A percentile compares a stretch with the other conserved stretches of the same genome.
phyloP scores from a whole-genome alignment of 2,888 invertebrate species.

The Glaucopsyche alexis region DNA sequence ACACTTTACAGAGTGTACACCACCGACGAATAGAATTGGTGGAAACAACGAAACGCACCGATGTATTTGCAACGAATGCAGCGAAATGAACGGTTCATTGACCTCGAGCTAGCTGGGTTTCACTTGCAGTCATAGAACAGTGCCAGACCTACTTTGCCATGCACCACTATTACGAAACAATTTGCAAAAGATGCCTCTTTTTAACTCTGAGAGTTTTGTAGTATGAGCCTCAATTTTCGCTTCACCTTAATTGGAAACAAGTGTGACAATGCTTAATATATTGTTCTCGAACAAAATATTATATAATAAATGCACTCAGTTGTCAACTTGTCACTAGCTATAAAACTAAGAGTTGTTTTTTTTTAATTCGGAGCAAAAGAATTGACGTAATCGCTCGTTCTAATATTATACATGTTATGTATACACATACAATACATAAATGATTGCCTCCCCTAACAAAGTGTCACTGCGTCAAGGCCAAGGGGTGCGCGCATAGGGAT shows the following conservation, averaged over 20 bases:
- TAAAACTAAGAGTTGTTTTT: no score
- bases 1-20: constrained; percentile 42
- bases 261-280: no score
- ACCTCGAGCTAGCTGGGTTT: constrained; percentile 74
- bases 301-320: no score
- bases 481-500: no score
- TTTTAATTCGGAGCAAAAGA: no score
- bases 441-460: constrained; percentile 40
- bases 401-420: background rate
- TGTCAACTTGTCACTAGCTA: no score
- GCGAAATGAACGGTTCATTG: constrained; percentile 77
- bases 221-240: background rate
- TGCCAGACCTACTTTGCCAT: constrained; percentile 67
- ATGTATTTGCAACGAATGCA: constrained; percentile 79
- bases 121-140: constrained; percentile 72
- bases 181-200: background rate
- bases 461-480: constrained; percentile 67
- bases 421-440: constrained; percentile 19
- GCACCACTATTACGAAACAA: constrained; percentile 57
- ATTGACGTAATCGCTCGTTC: background rate
- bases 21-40: constrained; percentile 63
- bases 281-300: no score
- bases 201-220: background rate
- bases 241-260: no score
- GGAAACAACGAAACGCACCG: constrained; percentile 66